These are phyloP conservation scores for Trichechus manatus DNA, from an alignment of 2,113 vertebrate species.

Conservation along the genomic window DNA sequence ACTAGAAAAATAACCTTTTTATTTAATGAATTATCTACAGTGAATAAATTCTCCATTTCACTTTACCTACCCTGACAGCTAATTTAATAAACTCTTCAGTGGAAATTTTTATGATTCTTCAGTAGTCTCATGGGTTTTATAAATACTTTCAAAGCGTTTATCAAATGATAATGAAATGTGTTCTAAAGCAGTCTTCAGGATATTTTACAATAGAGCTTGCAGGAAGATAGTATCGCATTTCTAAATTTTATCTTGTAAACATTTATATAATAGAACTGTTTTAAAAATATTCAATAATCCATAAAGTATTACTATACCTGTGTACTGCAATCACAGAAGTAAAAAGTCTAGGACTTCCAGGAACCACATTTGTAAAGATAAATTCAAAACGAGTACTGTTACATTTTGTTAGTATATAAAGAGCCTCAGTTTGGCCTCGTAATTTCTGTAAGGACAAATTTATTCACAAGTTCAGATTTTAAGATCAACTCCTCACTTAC, in stretches of 20 bases:
- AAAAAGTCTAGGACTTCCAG: constrained; percentile 97
- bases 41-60: constrained; percentile 48
- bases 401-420: constrained; percentile 98
- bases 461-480: constrained; percentile 67
- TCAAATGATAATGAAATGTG: constrained; percentile 11
- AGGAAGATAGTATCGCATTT: neutral
- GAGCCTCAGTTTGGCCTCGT: constrained; percentile 97
- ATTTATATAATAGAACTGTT: neutral
- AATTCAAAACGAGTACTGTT: constrained; percentile 98
- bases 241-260: neutral
- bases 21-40: constrained; percentile 43
- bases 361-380: constrained; percentile 98
- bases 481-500: constrained; percentile 52
- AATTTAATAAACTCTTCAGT: constrained; percentile 31
- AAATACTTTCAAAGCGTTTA: constrained; percentile 55
- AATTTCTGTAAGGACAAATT: constrained; percentile 93
- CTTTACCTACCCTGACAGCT: neutral
- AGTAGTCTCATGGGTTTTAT: constrained; percentile 7
- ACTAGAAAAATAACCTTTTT: constrained; percentile 36
- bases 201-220: constrained; percentile 27
- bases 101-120: constrained; percentile 50
- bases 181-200: neutral
- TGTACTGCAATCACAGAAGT: constrained; percentile 99
- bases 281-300: constrained; percentile 51
- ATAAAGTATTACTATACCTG: constrained; percentile 90